Base-by-base conservation (phyloP, 2,113 vertebrate genomes). In the Anhinga anhinga region DNA sequence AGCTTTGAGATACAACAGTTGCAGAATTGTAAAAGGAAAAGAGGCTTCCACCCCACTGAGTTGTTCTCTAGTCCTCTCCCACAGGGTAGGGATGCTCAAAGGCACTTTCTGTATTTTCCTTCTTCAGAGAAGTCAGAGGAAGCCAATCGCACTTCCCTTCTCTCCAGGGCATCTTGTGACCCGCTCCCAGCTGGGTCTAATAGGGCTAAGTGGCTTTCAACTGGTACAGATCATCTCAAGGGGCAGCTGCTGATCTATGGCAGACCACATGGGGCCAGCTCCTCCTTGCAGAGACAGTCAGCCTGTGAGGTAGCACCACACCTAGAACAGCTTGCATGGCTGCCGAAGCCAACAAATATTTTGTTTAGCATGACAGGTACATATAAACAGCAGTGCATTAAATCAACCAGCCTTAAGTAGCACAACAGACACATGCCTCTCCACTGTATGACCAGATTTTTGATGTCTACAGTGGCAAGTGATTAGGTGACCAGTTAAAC, bases 221-320 rank as follows among this genome's bases (percentile, higher is more conserved):
- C 27, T 42, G 7, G 9, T 36, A 11, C 20, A 55, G 32, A 59
- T n/a, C 18, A 40, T 15, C 38, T 38, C 0, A 0, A 55, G 45
- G 21, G 6, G 15, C 34, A 45, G 30, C 61, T 70, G 71, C 23
- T 45, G 49, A 32, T 52, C 62, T 29, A 3, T 26, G 12, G n/a
- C n/a, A 78, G 66, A 47, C 27, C 0, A 0, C 2, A 0, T 5
- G 3, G 25, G 17, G 9, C 15, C 1, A 1, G 7, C 16, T 79
- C 3, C 49, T 69, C 10, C 32, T n/a, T 36, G 34, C 36, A 67
- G 10, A 79, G 13, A 15, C 27, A 19, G 22, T 13, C 50, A 50
- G 16, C 6, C 32, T 55, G 17, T 0, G 0, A 50, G 32, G 13
- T 72, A 82, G 40, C 34, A 61, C 20, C 7, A 63, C 19, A 15